Percentiles rank a stretch among this genome's conserved stretches.
Conservation (phyloP, 2,113 vertebrate species). For the Oostethus manadensis region DNA sequence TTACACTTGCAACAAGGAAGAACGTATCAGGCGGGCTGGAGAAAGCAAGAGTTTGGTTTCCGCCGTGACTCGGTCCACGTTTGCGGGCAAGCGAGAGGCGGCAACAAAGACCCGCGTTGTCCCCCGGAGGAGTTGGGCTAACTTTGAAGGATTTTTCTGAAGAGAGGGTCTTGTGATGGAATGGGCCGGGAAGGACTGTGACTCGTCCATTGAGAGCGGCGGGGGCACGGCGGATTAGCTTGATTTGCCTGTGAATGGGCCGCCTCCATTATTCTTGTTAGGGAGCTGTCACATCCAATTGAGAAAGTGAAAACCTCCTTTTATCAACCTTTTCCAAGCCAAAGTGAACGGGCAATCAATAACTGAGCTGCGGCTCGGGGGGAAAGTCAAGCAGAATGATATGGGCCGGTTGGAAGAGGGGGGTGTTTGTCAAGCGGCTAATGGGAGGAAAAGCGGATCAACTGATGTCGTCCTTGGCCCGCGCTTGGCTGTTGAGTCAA, state of each 20-base stretch:
- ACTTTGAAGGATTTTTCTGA: conserved; percentile 87
- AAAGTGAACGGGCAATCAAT: conserved; percentile 90
- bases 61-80: conserved; percentile 60
- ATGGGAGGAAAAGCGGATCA: conserved; percentile 74
- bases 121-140: conserved; percentile 75
- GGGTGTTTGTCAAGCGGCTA: conserved; percentile 83
- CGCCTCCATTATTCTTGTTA: conserved; percentile 99
- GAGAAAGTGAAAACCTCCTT: conserved; percentile 96
- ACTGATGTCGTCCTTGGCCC: conserved; percentile 79
- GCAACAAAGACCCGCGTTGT: conserved; percentile 71
- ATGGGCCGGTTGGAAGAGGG: conserved; percentile 73
- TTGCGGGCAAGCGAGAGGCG: conserved; percentile 53
- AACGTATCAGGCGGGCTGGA: no score
- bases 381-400: conserved; percentile 96
- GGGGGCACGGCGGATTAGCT: conserved; percentile 99
- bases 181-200: conserved; percentile 90
- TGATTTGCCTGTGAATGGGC: conserved; percentile 99
- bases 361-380: conserved; percentile 85
- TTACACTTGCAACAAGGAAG: no score
- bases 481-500: conserved; percentile 67
- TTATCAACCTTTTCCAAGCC: conserved; percentile 96
- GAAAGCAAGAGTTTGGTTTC: conserved; percentile 44
- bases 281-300: conserved; percentile 98
- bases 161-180: conserved; percentile 90
- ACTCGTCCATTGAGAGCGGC: conserved; percentile 88